Percentiles rank a stretch among this genome's conserved stretches.
Evolutionary conservation across 2,797 vertebrate genomes (phyloP).

Genomic region (Acropternis orthonyx): DNA sequence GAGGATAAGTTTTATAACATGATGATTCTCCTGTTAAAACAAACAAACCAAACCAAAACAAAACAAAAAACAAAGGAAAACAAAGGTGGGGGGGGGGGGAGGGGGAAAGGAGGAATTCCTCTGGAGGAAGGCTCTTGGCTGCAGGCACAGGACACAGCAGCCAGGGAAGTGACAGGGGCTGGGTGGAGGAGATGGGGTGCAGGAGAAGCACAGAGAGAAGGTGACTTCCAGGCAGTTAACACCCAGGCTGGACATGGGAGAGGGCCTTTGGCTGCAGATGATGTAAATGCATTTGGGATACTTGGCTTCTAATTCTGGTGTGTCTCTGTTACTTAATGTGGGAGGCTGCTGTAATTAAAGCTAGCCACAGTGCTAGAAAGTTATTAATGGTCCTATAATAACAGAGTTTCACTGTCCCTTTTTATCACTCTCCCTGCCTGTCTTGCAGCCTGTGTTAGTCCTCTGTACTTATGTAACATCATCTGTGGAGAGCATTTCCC

Average conservation of each 20-base stretch:
- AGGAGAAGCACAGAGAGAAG: background rate
- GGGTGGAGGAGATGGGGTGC: background rate
- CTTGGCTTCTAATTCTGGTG: background rate
- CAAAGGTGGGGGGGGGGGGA: too few species aligned
- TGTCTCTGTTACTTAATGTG: background rate
- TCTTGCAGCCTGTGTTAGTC: background rate
- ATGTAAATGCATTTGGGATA: background rate
- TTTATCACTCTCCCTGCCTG: background rate
- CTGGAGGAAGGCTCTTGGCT: background rate
- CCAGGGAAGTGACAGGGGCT: background rate
- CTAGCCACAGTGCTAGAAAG: background rate
- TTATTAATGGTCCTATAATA: background rate
- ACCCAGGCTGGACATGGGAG: background rate
- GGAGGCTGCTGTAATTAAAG: background rate
- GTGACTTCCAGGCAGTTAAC: background rate
- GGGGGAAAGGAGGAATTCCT: too few species aligned
- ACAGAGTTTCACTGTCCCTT: background rate
- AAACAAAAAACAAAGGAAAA: too few species aligned
- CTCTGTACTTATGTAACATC: background rate
- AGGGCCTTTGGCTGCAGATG: fast-evolving
- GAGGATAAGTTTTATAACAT: background rate
- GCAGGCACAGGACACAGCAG: background rate
- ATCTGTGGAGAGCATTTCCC: background rate
- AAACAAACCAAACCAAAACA: too few species aligned
- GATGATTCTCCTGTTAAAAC: background rate